Base-by-base conservation (phyloP, 2,113 vertebrate species). In the Myanophis thanlyinensis region DNA sequence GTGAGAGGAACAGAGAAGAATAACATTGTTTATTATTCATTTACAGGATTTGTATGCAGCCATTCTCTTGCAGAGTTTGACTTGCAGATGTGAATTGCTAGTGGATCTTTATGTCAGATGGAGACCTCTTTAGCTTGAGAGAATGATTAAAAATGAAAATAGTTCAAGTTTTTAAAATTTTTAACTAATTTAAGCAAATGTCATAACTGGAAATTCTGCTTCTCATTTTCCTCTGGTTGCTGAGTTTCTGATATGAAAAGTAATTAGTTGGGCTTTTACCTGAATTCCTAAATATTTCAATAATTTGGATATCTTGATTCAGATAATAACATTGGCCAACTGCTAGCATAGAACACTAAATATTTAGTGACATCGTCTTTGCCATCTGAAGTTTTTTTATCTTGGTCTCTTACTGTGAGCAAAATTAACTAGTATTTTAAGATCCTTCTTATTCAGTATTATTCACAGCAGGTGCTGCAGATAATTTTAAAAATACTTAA, bases 151-250 rank as follows among this genome's bases (percentile, higher is more conserved):
- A 44, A 88, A 53, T 56, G 87, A 80, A 80, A 80, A 44, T 40
- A 80, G 35, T 40, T 44, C 73, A 80, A 9, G 73, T 80, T 80
- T 80, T 80, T 4, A 9, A 80, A 80, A 44, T 80, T 44, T 35
- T 20, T 80, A 80, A 20, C 73, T 80, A 80, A 44, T 44, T 11
- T 13, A 51, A 0, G 0, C 48, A 87, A 88, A 88, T 92, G 44
- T 4, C 73, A 44, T 80, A 62, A 48, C 52, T 2, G 0, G 53
- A 95, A 52, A 67, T 95, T 95, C 84, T 94, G 86, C n/a, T 89
- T 94, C 62, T 94, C 51, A 30, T 3, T 80, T 94, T 94, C 30
- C 86, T 94, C 93, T 62, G 92, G 92, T 94, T 67, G 85, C 51
- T 94, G 94, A 94, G 86, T 86, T 88, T 3, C 30, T 47, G 49